Conservation (phyloP, 2,797 vertebrate species). For the Ateles fusciceps region DNA sequence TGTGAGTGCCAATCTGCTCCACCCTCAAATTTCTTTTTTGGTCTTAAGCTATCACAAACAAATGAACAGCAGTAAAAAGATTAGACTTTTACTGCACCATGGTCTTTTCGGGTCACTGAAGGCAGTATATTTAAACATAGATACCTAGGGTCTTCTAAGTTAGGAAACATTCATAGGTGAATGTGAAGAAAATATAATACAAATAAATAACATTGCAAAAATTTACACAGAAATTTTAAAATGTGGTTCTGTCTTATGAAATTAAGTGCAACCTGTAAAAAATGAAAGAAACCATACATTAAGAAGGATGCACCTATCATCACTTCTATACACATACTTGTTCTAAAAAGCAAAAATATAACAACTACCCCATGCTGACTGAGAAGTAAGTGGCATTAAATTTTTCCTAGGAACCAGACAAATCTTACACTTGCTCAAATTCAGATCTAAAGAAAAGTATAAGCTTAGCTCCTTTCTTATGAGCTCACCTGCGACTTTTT, state of each 20-base stretch:
- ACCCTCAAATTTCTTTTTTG: slow-evolving; percentile 9
- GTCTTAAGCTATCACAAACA: neutral
- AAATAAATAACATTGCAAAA: neutral
- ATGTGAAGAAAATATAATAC: neutral
- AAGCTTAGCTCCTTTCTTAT: neutral
- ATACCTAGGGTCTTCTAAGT: neutral
- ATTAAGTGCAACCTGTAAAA: neutral
- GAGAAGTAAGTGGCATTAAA: neutral
- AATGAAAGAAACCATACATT: neutral
- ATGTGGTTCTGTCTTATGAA: neutral
- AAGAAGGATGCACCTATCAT: neutral
- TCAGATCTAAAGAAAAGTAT: neutral
- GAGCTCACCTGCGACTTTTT: neutral
- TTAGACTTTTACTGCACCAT: neutral
- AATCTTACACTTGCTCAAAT: neutral
- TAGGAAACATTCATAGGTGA: neutral
- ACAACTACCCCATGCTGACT: neutral
- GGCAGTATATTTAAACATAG: neutral
- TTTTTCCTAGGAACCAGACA: neutral
- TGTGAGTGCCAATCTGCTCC: neutral
- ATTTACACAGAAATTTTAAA: neutral
- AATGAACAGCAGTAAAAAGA: neutral
- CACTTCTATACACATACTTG: neutral
- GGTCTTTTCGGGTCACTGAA: neutral
- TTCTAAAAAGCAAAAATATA: neutral